Percentiles rank a stretch among this genome's conserved stretches.
Conservation (phyloP, 2,797 vertebrate species). For the Pogoniulus pusillus region DNA sequence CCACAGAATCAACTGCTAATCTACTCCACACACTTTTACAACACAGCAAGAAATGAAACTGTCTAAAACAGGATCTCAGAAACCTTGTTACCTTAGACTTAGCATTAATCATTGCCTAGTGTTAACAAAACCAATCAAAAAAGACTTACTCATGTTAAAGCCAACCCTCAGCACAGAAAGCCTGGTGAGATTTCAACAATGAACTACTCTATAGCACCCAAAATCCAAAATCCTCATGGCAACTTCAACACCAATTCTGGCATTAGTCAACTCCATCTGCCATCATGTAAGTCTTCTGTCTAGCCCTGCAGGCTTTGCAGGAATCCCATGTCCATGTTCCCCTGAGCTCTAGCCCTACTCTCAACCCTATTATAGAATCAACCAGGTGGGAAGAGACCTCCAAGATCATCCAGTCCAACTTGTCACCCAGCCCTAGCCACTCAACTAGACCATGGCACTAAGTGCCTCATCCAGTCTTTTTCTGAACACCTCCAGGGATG, state of each 20-base stretch:
- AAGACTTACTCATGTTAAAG: background rate
- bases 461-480: no score
- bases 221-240: background rate
- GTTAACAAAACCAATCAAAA: background rate
- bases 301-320: background rate
- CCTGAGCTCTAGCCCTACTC: background rate
- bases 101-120: background rate
- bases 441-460: no score
- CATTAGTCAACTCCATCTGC: background rate
- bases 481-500: no score
- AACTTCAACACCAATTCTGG: background rate
- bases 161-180: background rate
- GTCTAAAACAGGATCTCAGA: background rate
- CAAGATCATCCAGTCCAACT: no score
- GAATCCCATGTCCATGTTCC: rapidly evolving
- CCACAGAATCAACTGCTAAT: background rate
- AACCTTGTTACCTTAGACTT: background rate
- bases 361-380: no score
- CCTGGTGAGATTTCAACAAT: background rate
- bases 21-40: background rate
- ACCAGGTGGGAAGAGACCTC: no score
- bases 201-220: background rate
- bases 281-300: background rate
- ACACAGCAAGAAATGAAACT: background rate
- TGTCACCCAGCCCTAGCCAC: no score